Evolutionary conservation across 2,797 vertebrate species (phyloP), one percentile per base, ranked within the genome.

Genomic region (Tragopan temminckii): DNA sequence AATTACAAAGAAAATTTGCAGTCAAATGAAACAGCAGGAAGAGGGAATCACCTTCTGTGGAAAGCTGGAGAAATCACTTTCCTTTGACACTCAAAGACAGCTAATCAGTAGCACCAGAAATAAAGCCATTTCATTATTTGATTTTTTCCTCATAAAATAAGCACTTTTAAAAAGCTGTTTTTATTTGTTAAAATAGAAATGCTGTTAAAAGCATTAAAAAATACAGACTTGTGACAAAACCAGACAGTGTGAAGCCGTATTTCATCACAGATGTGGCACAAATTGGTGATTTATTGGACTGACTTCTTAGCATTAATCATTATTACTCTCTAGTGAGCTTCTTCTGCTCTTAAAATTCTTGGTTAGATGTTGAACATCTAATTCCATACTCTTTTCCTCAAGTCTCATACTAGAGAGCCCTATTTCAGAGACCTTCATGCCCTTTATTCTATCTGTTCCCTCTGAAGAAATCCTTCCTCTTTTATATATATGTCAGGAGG

Each of bases 401-500:
- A 46, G 6, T 4, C 7, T 21, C 0, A 0, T 42, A 58, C 15
- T 18, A 69, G 36, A 63, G 11, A 53, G 19, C 20, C 27, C 36
- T 19, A 52, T 7, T 66, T 83, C 70, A 78, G 33, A 78, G 38
- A 55, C 42, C 24, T 61, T 74, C 31, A 5, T 36, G 7, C 40
- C 42, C 27, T 52, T 7, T 1, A 11, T 4, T 59, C 85, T 4
- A 29, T 27, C 14, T 57, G 10, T 31, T 83, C 53, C 5, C 43
- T 80, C 27, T 61, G 3, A 90, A 7, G 74, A 88, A 64, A 33
- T 42, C 3, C 35, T 87, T 80, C 31, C 12, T 69, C 80, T 13
- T 46, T 82, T 20, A 76, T 82, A 64, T 61, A 42, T 53, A 42
- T 36, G 23, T 45, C 50, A 35, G 21, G 20, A 89, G 66, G 27